Evolutionary conservation across 1,140 invertebrate genomes (phyloP), one percentile per base, ranked within the genome.

Genomic region (Spodoptera litura): DNA sequence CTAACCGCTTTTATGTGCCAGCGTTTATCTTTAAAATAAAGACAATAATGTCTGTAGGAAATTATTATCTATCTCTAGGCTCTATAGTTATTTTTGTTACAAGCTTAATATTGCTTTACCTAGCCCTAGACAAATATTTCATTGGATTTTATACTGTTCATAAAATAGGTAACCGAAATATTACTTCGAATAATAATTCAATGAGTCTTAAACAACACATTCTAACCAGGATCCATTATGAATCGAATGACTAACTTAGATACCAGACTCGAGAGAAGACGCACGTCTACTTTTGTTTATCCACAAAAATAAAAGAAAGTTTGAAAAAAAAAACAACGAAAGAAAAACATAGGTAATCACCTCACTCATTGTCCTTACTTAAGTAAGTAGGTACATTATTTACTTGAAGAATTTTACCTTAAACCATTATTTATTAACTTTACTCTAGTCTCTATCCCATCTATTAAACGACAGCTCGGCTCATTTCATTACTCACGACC

Each of bases 401-500:
- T 66, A 66, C 62, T 15, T 25, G 15, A 49, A 49, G 62, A 64
- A 64, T 49, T 44, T n/a, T n/a, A 25, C 59, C 61, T 64, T 44
- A 20, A 66, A 49, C 38, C n/a, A 56, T 71, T 55, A 71, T 71
- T 71, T 38, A 71, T 71, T 6, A 71, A 15, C 10, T 10, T 9
- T 56, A 15, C 10, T 10, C 3, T 56, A 31, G 31, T 35, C 12
- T 53, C 31, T 27, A 49, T 6, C 35, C n/a, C 31, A 49, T 10
- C 38, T 49, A 71, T 71, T 71, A 56, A 44, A 44, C 38, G 31
- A 13, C 52, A 13, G 27, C 25, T 35, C 25, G 66, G 49, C 68
- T 56, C 31, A 55, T 71, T 71, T 56, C 68, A 71, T 71, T 71
- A 71, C 56, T 71, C 68, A 56, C 13, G 12, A 31, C 52, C 68